These are phyloP conservation scores for Hydrolagus affinis DNA, from an alignment of 2,113 vertebrate genomes.

Conservation along the genomic window DNA sequence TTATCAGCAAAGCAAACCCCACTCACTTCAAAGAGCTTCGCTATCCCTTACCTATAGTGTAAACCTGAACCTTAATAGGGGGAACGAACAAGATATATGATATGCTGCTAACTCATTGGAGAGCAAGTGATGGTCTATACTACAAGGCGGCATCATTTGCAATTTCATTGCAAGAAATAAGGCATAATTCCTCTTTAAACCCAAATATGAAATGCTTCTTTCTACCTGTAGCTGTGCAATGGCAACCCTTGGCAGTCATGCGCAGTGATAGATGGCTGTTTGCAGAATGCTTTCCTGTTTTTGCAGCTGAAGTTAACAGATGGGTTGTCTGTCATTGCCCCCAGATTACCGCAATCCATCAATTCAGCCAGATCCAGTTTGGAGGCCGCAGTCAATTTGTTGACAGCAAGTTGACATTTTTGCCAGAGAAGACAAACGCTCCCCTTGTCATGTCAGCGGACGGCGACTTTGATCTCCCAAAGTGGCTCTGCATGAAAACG, in stretches of 20 bases:
- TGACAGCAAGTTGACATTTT: conserved; percentile 20
- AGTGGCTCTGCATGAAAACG: conserved; percentile 10
- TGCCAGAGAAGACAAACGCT: conserved; percentile 6
- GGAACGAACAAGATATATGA: background rate
- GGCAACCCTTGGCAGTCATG: background rate
- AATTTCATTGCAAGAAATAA: background rate
- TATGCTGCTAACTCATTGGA: background rate
- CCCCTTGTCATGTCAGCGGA: conserved; percentile 16
- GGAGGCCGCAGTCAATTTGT: conserved; percentile 20
- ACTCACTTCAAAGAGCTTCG: background rate
- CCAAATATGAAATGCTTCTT: background rate
- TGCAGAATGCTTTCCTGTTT: conserved; percentile 25
- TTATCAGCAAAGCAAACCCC: background rate
- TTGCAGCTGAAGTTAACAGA: conserved; percentile 27
- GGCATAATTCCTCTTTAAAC: background rate
- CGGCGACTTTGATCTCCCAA: conserved; percentile 22
- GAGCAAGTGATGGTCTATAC: background rate
- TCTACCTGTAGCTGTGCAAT: too few species aligned
- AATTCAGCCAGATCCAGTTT: conserved; percentile 16
- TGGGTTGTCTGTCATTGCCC: conserved; percentile 19
- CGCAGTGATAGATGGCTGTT: background rate
- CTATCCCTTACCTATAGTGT: background rate
- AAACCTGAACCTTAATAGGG: background rate
- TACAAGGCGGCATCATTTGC: background rate
- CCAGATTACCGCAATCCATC: conserved; percentile 18